Conservation (phyloP, 35 echinoderm and acorn worm genomes). For the Stichopus chloronotus region DNA sequence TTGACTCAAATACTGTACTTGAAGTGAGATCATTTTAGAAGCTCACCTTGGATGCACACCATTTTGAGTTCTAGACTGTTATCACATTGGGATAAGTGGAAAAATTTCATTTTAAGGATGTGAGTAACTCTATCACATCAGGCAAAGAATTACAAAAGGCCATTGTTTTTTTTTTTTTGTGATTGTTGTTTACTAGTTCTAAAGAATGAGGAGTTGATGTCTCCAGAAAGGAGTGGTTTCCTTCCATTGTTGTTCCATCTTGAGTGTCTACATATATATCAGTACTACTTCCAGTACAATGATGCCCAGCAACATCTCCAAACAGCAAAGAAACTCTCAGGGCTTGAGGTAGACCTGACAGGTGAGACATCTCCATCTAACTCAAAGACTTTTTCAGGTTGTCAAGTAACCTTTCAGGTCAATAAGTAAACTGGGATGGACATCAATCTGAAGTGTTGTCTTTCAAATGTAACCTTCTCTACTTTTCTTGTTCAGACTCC, state of each 20-base stretch:
- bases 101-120: too few relatives aligned
- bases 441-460: neutral
- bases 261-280: conserved; percentile 71
- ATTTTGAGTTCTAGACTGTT: too few relatives aligned
- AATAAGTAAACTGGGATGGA: neutral
- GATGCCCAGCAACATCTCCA: conserved; percentile 45
- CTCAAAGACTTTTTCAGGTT: neutral
- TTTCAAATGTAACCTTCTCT: neutral
- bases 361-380: conserved; percentile 38
- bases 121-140: too few relatives aligned
- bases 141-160: neutral
- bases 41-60: too few relatives aligned
- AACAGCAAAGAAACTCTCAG: conserved; percentile 71
- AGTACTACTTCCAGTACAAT: conserved; percentile 81
- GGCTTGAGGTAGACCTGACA: conserved; percentile 67
- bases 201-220: conserved; percentile 73
- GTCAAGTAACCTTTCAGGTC: neutral
- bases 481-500: too few relatives aligned
- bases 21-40: too few relatives aligned
- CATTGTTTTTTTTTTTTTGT: neutral
- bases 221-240: conserved; percentile 18
- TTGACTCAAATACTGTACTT: too few relatives aligned
- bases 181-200: conserved; percentile 48
- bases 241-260: conserved; percentile 68
- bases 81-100: too few relatives aligned